Evolutionary conservation across 2,888 invertebrate genomes (phyloP).

Genomic region (Tetragonisca angustula): DNA sequence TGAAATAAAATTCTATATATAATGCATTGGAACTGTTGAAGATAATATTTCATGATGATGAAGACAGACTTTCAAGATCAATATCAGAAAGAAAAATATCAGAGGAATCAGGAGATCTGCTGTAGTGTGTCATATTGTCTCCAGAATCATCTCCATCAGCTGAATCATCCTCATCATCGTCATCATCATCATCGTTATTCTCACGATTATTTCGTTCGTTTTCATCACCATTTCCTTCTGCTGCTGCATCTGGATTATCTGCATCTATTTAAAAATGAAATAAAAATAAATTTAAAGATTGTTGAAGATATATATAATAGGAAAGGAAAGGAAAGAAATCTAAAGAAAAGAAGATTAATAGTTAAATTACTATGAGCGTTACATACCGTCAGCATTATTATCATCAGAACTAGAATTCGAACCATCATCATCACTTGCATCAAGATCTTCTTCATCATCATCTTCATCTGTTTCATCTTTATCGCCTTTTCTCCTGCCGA

Average conservation of each 20-base stretch:
- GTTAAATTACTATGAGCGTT: background rate
- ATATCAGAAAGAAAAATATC: constrained; percentile 77
- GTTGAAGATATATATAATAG: no score
- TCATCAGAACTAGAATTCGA: constrained; percentile 84
- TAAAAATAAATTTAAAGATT: background rate
- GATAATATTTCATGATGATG: constrained; percentile 58
- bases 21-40: constrained; percentile 37
- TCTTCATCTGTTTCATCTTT: constrained; percentile 93
- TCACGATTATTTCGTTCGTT: constrained; percentile 73
- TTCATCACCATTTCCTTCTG: constrained; percentile 73
- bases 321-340: no score
- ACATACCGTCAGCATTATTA: constrained; percentile 82
- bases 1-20: constrained; percentile 31
- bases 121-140: constrained; percentile 76
- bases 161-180: constrained; percentile 66
- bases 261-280: constrained; percentile 55
- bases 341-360: no score
- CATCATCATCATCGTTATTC: constrained; percentile 74
- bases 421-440: constrained; percentile 87
- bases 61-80: constrained; percentile 76
- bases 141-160: constrained; percentile 80
- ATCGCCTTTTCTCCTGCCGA: constrained; percentile 93
- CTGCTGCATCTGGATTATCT: constrained; percentile 71
- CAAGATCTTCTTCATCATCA: constrained; percentile 86
- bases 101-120: constrained; percentile 34